These are phyloP conservation scores for Cerceris ruficornis DNA, from an alignment of 2,888 invertebrate species.

Conservation along the genomic window DNA sequence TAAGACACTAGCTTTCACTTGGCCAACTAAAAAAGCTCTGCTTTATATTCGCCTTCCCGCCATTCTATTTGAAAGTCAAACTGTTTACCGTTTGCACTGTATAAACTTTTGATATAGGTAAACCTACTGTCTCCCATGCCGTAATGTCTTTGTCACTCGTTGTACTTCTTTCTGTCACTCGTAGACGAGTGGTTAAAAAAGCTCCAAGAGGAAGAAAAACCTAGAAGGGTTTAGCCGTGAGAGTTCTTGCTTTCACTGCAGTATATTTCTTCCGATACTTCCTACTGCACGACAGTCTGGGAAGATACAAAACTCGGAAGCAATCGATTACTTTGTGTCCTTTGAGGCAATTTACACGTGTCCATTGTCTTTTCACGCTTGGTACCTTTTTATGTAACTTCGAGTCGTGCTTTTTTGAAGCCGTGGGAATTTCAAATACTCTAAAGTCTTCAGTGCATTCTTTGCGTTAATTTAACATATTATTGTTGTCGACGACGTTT, in stretches of 20 bases:
- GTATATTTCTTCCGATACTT: neutral
- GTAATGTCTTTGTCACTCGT: conserved; percentile 34
- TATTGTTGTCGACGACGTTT: no score
- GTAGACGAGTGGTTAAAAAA: conserved; percentile 20
- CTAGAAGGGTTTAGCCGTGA: neutral
- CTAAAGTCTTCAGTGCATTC: no score
- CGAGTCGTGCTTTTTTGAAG: no score
- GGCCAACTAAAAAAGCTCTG: conserved; percentile 62
- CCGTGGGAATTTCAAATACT: no score
- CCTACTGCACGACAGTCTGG: neutral
- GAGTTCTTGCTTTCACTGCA: neutral
- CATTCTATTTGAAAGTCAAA: conserved; percentile 71
- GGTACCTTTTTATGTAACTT: no score
- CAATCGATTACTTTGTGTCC: no score
- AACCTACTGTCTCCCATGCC: conserved; percentile 21
- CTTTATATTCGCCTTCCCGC: conserved; percentile 68
- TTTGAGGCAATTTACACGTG: no score
- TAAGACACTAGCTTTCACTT: conserved; percentile 57
- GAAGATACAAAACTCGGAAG: no score
- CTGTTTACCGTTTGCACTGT: conserved; percentile 62
- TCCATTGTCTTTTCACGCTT: no score
- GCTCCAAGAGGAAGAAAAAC: neutral
- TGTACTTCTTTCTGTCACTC: conserved; percentile 23
- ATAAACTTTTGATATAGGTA: conserved; percentile 58
- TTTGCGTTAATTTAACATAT: no score